A percentile compares a stretch with the other conserved stretches of the same genome.
Evolutionary conservation across 2,888 invertebrate genomes (phyloP).

Genomic region (Anoncus sp.): DNA sequence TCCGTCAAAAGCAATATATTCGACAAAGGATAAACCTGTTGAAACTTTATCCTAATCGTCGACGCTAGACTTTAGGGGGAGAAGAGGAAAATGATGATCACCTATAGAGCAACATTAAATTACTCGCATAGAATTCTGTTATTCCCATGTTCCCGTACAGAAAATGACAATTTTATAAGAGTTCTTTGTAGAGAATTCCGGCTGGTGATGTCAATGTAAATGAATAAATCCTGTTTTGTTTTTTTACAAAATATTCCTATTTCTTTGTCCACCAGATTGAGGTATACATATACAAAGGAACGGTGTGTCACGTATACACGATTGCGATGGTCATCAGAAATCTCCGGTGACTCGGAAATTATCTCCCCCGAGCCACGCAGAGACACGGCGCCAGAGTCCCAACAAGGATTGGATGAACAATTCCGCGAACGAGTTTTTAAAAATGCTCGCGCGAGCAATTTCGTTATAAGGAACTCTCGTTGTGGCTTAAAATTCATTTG

Average conservation of each 20-base stretch:
- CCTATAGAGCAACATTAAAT: no score
- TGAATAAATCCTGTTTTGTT: no score
- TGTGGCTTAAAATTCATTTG: conserved; percentile 41
- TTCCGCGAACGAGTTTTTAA: conserved; percentile 46
- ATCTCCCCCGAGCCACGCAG: neutral
- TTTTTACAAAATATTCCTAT: neutral
- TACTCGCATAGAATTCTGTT: no score
- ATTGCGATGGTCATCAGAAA: conserved; percentile 31
- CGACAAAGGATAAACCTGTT: no score
- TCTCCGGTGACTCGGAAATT: conserved; percentile 27
- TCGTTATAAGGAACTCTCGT: conserved; percentile 27
- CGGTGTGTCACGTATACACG: neutral
- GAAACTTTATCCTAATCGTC: no score
- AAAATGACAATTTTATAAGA: no score
- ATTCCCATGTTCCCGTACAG: no score
- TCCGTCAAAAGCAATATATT: no score
- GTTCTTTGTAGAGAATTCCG: no score
- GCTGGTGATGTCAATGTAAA: no score
- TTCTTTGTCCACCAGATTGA: neutral
- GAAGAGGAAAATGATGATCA: no score
- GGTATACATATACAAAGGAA: neutral
- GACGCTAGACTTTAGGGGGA: no score
- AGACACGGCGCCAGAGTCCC: conserved; percentile 44
- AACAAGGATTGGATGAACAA: conserved; percentile 42
- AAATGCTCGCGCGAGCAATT: conserved; percentile 50